Base-by-base conservation (phyloP, 2,797 vertebrate genomes). In the Molossus alvarezi region DNA sequence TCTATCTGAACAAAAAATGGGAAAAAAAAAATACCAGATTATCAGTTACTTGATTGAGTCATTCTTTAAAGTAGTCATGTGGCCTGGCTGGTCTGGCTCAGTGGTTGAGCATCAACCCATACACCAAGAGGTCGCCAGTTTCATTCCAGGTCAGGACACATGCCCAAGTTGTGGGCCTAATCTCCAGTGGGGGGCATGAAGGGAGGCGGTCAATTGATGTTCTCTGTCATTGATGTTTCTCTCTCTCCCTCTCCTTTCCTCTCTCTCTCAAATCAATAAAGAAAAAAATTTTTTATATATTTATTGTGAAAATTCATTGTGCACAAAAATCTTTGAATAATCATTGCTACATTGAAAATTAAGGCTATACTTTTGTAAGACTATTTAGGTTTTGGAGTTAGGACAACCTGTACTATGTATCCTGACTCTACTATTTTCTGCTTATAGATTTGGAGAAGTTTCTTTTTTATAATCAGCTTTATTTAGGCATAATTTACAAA, bases 391-490 rank as follows among this genome's bases (percentile, higher is more conserved):
- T 90, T 77, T 45, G 23, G 29, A 67, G 12, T 82, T 82, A 87
- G 62, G 77, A 64, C 37, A 23, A 14, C 15, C 60, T 37, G 6
- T 14, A 51, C 48, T 90, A 25, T 15, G 20, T 88, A 23, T 88
- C 37, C 58, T 75, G 6, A 91, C 27, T 48, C 21, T 13, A 45
- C 25, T 71, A 29, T 41, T 85, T 81, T 82, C 41, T 71, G 57
- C 14, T 91, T 11, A 37, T 58, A 87, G 86, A 82, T 88, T 64
- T 53, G 33, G 51, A 80, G n/a, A 62, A 37, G 8, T 64, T 62
- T 81, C 48, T 92, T 82, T 93, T 77, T 80, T 53, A 71, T 75
- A 45, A 57, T 93, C n/a, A n/a, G n/a, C 60, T 90, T 92, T 90
- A 33, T 67, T 67, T 20, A 92, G 6, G 55, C 69, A 12, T 90